A percentile compares a stretch with the other conserved stretches of the same genome.
These are phyloP conservation scores for Solenopsis fugax DNA, from an alignment of 1,140 invertebrate species.

Conservation along the genomic window DNA sequence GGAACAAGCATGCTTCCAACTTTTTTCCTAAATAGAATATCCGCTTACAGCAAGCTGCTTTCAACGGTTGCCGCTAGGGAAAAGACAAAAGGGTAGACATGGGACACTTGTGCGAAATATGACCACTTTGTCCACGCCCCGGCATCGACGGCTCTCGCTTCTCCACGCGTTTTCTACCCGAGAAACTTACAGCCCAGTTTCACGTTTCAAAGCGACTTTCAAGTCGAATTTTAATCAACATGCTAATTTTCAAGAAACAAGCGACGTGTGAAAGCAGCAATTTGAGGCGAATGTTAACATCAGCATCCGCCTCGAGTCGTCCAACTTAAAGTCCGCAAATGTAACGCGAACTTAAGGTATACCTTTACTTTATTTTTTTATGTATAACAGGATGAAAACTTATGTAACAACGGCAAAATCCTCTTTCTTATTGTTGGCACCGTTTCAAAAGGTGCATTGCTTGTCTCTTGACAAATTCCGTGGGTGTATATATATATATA, in stretches of 20 bases:
- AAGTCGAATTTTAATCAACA: slow-evolving; percentile 61
- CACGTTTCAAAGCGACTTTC: slow-evolving; percentile 56
- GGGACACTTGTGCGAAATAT: slow-evolving; percentile 68
- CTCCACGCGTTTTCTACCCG: slow-evolving; percentile 42
- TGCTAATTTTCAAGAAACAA: slow-evolving; percentile 53
- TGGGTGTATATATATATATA: background rate
- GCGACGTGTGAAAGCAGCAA: slow-evolving; percentile 40
- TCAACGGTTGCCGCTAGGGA: slow-evolving; percentile 64
- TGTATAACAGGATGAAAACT: slow-evolving; percentile 16
- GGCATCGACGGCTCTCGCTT: slow-evolving; percentile 49
- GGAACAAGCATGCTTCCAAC: slow-evolving; percentile 35
- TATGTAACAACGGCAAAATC: background rate
- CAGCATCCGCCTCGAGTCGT: background rate
- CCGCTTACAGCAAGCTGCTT: slow-evolving; percentile 78
- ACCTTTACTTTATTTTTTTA: slow-evolving; percentile 16
- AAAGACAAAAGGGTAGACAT: slow-evolving; percentile 68
- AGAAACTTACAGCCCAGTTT: slow-evolving; percentile 53
- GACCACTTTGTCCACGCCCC: slow-evolving; percentile 59
- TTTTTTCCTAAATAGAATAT: slow-evolving; percentile 78
- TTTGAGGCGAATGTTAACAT: slow-evolving; percentile 26
- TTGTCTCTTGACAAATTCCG: background rate
- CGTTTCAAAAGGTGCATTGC: background rate
- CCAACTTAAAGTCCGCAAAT: slow-evolving; percentile 10
- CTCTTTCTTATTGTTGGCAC: background rate
- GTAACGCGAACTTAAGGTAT: slow-evolving; percentile 12